These are phyloP conservation scores for Planiliza haematocheilus DNA, from an alignment of 2,113 vertebrate genomes.

Conservation along the genomic window DNA sequence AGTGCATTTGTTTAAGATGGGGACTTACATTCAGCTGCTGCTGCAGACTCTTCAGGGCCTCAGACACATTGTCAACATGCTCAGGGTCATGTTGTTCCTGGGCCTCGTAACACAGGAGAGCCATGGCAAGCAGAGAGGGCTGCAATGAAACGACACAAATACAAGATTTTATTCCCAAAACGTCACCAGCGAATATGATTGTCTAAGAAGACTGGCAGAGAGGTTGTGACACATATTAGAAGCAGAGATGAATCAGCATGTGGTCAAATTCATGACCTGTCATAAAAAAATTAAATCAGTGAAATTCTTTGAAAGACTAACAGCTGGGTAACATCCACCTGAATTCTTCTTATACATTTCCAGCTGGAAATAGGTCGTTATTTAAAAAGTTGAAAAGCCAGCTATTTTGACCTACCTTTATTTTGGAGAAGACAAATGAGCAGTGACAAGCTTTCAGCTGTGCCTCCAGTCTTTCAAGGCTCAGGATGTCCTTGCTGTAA, in stretches of 20 bases:
- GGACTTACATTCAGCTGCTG: constrained; percentile 87
- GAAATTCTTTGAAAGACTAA: too few relatives aligned
- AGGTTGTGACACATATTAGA: not conserved
- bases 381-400: not conserved
- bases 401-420: constrained; percentile 86
- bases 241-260: not conserved
- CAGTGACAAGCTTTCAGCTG: constrained; percentile 97
- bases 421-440: constrained; percentile 92
- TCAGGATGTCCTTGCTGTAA: constrained; percentile 85
- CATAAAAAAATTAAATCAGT: too few relatives aligned
- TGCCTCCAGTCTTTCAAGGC: constrained; percentile 92
- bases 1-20: not conserved
- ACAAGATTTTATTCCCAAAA: not conserved
- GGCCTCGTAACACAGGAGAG: constrained; percentile 88
- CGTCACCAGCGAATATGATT: too few relatives aligned
- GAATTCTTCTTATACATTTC: not conserved
- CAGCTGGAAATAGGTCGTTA: not conserved
- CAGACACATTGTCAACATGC: constrained; percentile 81
- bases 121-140: constrained; percentile 93
- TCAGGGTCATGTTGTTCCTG: constrained; percentile 88
- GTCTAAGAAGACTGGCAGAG: too few relatives aligned
- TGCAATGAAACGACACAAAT: constrained; percentile 58
- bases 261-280: too few relatives aligned
- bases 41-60: constrained; percentile 86
- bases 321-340: too few relatives aligned